phyloP scores from a whole-genome alignment of 1,140 invertebrate species.

The Papilio polytes region DNA sequence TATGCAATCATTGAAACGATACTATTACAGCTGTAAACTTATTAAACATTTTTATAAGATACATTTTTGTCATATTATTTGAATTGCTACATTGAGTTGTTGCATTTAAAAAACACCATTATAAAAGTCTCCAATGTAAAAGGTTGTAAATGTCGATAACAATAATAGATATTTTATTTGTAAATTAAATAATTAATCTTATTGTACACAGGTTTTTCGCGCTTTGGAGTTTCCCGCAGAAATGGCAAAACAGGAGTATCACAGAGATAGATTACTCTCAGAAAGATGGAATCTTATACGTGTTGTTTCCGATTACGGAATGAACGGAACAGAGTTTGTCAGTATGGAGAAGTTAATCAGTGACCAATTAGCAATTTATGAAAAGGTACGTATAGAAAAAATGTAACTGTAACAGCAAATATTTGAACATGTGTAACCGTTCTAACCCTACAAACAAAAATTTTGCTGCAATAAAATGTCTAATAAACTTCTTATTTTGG shows the following conservation, averaged over 20 bases:
- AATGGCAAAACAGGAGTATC: slow-evolving; percentile 84
- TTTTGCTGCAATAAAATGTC: not conserved
- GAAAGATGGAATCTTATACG: slow-evolving; percentile 74
- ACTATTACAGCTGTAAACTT: slow-evolving; percentile 30
- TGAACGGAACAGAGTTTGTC: slow-evolving; percentile 85
- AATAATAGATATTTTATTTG: not conserved
- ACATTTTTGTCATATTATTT: slow-evolving; percentile 24
- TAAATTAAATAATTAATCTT: slow-evolving; percentile 36
- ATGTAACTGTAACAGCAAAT: not conserved
- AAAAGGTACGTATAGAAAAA: slow-evolving; percentile 72
- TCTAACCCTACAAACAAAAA: not conserved
- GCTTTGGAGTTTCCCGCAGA: slow-evolving; percentile 90
- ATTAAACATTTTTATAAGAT: slow-evolving; percentile 33
- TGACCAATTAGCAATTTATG: slow-evolving; percentile 85
- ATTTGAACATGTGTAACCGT: no score
- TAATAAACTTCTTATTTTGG: not conserved
- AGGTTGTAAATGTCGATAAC: not conserved
- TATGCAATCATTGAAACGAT: not conserved
- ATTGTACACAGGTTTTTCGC: slow-evolving; percentile 87
- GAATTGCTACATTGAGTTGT: not conserved
- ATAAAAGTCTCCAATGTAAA: not conserved
- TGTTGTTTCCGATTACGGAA: slow-evolving; percentile 74
- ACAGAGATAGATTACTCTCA: slow-evolving; percentile 77
- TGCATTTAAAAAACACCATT: not conserved
- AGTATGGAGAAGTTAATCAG: slow-evolving; percentile 85